These are phyloP conservation scores for Eilema griseolum DNA, from an alignment of 2,888 invertebrate species.

Conservation along the genomic window DNA sequence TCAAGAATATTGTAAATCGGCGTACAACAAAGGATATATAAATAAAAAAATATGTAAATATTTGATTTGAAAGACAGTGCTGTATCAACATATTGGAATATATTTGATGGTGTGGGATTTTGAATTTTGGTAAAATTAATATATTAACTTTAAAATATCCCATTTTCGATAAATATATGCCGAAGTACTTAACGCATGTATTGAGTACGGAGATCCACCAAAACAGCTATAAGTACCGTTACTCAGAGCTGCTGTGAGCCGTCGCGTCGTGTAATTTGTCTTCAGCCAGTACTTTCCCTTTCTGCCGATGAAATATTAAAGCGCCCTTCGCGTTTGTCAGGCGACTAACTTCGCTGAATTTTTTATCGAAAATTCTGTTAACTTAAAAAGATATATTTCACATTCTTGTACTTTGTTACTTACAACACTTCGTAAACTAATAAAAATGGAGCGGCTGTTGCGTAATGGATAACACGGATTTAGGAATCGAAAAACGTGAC, in stretches of 20 bases:
- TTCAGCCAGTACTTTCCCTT: neutral
- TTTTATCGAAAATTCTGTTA: neutral
- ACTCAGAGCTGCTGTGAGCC: neutral
- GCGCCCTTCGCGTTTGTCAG: neutral
- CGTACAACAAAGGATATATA: no score
- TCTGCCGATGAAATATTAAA: neutral
- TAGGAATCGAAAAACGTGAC: neutral
- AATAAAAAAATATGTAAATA: no score
- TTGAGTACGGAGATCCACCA: neutral
- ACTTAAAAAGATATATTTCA: neutral
- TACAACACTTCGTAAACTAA: neutral
- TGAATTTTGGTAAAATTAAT: no score
- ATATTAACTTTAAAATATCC: no score
- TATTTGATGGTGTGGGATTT: no score
- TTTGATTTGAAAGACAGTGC: no score
- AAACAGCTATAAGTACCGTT: neutral
- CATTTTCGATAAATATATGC: neutral
- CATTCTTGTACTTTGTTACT: neutral
- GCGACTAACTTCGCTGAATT: conserved; percentile 5
- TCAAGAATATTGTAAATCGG: no score
- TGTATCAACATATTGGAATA: no score
- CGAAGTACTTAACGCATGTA: neutral
- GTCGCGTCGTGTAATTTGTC: neutral
- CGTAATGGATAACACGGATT: neutral
- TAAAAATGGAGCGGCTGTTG: neutral